Conservation (phyloP, 2,888 invertebrate genomes). For the Blastobasis adustella region DNA sequence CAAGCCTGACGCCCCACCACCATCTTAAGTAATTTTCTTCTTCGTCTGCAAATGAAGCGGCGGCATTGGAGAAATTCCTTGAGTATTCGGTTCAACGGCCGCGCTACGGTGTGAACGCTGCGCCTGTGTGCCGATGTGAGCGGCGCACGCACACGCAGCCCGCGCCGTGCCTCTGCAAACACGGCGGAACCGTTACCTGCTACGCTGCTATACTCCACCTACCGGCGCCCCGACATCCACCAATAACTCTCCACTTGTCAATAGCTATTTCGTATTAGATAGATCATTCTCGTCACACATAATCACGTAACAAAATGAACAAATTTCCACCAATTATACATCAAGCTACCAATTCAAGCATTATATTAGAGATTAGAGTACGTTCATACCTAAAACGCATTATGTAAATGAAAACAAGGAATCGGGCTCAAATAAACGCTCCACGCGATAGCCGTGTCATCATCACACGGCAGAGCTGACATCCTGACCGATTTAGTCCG, state of each 20-base stretch:
- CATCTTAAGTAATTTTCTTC: slow-evolving; percentile 53
- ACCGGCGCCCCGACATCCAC: slow-evolving; percentile 32
- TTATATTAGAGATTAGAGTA: too few species aligned
- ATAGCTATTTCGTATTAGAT: background rate
- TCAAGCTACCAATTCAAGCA: too few species aligned
- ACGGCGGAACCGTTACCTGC: slow-evolving; percentile 65
- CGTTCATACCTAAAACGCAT: background rate
- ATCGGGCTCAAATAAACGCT: background rate
- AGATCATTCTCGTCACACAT: too few species aligned
- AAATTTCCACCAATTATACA: too few species aligned
- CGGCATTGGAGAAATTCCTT: slow-evolving; percentile 70
- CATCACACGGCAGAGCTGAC: slow-evolving; percentile 25
- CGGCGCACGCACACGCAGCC: slow-evolving; percentile 54
- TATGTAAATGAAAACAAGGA: background rate
- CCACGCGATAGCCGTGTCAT: background rate
- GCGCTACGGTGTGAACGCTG: slow-evolving; percentile 53
- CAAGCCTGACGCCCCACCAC: slow-evolving; percentile 13
- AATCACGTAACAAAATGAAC: too few species aligned
- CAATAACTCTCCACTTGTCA: slow-evolving; percentile 10
- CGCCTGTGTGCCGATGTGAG: slow-evolving; percentile 48
- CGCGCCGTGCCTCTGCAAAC: slow-evolving; percentile 58
- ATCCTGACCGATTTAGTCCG: slow-evolving; percentile 46
- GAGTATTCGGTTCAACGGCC: slow-evolving; percentile 72
- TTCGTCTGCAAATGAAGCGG: slow-evolving; percentile 50
- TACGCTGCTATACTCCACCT: slow-evolving; percentile 49